Percentiles rank a stretch among this genome's conserved stretches.
Evolutionary conservation across 2,113 vertebrate genomes (phyloP).

Genomic region (Dromiciops gliroides): DNA sequence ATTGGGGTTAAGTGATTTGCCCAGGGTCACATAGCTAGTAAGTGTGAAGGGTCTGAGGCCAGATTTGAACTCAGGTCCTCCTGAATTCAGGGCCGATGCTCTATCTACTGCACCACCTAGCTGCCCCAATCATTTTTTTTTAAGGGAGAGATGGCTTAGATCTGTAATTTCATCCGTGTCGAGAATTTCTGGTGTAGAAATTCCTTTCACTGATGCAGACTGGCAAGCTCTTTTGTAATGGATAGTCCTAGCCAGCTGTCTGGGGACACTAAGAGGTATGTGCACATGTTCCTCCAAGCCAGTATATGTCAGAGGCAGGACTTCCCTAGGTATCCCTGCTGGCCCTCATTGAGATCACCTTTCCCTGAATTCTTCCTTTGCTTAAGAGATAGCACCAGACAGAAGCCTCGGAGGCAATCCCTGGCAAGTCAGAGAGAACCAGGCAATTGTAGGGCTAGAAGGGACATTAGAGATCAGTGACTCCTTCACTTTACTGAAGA

Average conservation of each 20-base stretch:
- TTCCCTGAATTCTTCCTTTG: not conserved
- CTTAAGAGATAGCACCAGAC: not conserved
- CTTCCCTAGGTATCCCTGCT: not conserved
- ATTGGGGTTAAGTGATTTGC: no score
- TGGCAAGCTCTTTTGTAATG: not conserved
- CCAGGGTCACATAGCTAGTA: no score
- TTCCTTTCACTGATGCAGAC: not conserved
- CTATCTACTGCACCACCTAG: no score
- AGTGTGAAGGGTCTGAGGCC: no score
- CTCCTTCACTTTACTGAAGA: not conserved
- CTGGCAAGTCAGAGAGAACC: not conserved
- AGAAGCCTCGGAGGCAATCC: not conserved
- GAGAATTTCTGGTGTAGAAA: not conserved
- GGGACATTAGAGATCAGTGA: no score
- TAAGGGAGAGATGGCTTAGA: not conserved
- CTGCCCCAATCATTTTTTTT: no score
- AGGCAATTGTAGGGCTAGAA: not conserved
- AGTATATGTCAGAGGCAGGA: not conserved
- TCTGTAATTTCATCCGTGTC: not conserved
- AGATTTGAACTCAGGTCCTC: no score
- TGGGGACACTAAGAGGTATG: not conserved
- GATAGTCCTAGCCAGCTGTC: no score
- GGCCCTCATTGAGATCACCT: not conserved
- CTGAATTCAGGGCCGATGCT: no score
- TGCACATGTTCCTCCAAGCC: no score